Conservation (phyloP, 2,797 vertebrate species). For the Bufotes viridis region DNA sequence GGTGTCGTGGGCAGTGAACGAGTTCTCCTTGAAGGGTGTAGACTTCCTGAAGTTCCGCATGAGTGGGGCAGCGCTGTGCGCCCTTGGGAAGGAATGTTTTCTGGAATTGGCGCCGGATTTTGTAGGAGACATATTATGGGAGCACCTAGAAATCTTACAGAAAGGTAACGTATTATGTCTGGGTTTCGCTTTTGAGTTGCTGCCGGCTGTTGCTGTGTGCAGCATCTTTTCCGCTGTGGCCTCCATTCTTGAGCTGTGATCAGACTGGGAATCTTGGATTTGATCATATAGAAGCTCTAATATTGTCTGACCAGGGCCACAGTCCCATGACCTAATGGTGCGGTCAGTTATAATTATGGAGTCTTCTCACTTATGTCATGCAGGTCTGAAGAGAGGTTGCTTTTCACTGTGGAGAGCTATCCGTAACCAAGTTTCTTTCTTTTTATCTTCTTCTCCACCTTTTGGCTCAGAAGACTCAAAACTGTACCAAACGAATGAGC, state of each 20-base stretch:
- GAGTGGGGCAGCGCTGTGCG: slow-evolving; percentile 91
- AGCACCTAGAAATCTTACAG: slow-evolving; percentile 95
- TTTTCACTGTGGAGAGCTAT: neutral
- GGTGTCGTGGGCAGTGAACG: slow-evolving; percentile 96
- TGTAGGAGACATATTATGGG: slow-evolving; percentile 98
- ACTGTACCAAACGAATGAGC: slow-evolving; percentile 90
- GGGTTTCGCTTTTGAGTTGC: neutral
- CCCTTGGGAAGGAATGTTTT: slow-evolving; percentile 96
- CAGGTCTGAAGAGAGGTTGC: neutral
- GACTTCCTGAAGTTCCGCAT: slow-evolving; percentile 97
- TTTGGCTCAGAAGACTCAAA: slow-evolving; percentile 89
- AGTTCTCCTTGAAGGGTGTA: slow-evolving; percentile 96
- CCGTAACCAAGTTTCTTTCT: neutral
- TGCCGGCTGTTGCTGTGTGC: neutral
- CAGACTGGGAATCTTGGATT: neutral
- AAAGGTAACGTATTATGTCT: slow-evolving; percentile 82
- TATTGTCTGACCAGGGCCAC: neutral
- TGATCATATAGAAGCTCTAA: neutral
- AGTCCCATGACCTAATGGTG: neutral
- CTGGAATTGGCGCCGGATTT: slow-evolving; percentile 96
- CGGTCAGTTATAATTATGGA: neutral
- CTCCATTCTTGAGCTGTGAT: neutral
- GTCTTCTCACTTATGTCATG: neutral
- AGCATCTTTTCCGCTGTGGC: neutral
- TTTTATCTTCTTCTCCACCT: slow-evolving; percentile 64